Percentiles rank a stretch among this genome's conserved stretches.
phyloP scores from a whole-genome alignment of 2,113 vertebrate species.

The Alligator mississippiensis region DNA sequence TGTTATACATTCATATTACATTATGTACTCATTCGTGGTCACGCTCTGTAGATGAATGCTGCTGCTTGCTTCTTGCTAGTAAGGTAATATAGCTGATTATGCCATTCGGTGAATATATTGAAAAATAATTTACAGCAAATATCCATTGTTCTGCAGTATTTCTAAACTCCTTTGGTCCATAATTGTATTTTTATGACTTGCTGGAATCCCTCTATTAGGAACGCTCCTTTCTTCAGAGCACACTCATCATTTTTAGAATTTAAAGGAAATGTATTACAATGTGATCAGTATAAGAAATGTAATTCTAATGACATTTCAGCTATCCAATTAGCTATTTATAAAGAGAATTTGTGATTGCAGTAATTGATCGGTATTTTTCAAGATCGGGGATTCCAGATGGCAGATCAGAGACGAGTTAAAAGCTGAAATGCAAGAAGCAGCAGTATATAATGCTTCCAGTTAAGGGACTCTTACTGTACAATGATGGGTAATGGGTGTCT shows the following conservation, averaged over 20 bases:
- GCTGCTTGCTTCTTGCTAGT: neutral
- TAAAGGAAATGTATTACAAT: constrained; percentile 4
- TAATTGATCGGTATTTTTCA: neutral
- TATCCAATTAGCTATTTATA: constrained; percentile 5
- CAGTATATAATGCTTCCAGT: neutral
- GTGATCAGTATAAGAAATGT: neutral
- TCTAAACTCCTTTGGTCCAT: neutral
- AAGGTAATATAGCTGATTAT: neutral
- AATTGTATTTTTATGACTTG: neutral
- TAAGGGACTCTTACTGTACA: neutral
- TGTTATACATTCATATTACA: neutral
- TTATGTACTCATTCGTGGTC: neutral
- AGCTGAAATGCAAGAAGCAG: constrained; percentile 2
- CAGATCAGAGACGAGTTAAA: neutral
- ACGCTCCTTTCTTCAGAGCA: neutral
- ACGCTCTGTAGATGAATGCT: neutral
- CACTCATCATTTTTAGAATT: neutral
- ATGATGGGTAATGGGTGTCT: neutral
- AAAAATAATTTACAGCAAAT: neutral
- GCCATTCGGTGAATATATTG: neutral
- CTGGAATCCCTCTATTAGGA: neutral
- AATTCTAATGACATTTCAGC: constrained; percentile 9
- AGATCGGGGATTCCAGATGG: neutral
- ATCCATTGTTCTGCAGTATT: neutral
- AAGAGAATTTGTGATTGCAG: neutral